These are phyloP conservation scores for Eulemur mongoz DNA, from an alignment of 2,797 vertebrate species.

Conservation along the genomic window DNA sequence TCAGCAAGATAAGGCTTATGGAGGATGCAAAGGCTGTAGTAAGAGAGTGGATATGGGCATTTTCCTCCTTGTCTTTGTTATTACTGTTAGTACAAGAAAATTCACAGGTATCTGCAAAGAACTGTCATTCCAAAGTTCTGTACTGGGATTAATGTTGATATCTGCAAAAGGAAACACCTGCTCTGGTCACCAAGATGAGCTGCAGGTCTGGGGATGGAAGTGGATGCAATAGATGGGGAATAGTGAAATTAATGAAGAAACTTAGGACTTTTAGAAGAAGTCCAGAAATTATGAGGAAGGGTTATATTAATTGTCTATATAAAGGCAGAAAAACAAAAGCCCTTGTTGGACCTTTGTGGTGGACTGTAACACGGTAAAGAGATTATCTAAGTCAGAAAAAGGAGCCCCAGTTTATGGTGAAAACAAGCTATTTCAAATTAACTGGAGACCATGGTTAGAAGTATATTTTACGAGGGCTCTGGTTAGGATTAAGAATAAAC, in stretches of 20 bases:
- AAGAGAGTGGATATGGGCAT: neutral
- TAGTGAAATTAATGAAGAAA: neutral
- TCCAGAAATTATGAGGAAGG: neutral
- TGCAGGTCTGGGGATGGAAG: neutral
- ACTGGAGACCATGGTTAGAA: neutral
- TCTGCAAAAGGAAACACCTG: neutral
- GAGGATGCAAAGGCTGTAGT: neutral
- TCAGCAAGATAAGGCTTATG: neutral
- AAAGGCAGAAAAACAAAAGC: neutral
- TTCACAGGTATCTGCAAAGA: neutral
- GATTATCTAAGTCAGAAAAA: neutral
- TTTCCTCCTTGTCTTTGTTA: neutral
- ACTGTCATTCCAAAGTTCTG: neutral
- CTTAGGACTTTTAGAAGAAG: neutral
- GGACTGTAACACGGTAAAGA: neutral
- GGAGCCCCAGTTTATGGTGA: neutral
- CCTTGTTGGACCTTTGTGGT: neutral
- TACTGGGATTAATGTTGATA: neutral
- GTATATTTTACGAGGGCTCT: neutral
- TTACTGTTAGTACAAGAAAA: neutral
- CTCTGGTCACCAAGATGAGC: neutral
- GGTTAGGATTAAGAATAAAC: neutral
- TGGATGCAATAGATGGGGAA: neutral
- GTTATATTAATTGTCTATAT: neutral
- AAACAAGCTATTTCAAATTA: neutral